Conservation (phyloP, 2,888 invertebrate species). For the Sminthurinus aureus region DNA sequence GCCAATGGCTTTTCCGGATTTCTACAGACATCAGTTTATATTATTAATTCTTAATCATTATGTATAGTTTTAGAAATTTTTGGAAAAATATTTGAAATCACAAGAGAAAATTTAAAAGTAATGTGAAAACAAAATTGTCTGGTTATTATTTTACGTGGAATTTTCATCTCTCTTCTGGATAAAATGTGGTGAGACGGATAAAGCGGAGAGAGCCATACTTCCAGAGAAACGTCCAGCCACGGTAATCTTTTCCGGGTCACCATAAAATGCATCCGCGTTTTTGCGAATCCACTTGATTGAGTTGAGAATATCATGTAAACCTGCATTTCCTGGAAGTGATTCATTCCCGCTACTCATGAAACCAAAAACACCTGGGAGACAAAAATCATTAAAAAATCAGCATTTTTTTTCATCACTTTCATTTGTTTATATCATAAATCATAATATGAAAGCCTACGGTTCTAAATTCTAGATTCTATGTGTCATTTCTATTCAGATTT, state of each 20-base stretch:
- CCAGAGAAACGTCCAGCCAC: constrained; percentile 62
- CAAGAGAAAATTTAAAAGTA: no score
- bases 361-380: constrained; percentile 61
- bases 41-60: no score
- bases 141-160: no score
- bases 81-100: no score
- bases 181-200: constrained; percentile 49
- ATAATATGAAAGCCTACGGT: no score
- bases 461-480: no score
- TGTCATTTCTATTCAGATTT: no score
- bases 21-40: neutral
- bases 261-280: constrained; percentile 61
- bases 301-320: constrained; percentile 61
- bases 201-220: constrained; percentile 60
- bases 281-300: constrained; percentile 61
- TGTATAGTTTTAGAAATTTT: no score
- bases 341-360: constrained; percentile 60
- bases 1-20: constrained; percentile 50
- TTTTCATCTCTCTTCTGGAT: constrained; percentile 1
- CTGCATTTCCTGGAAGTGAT: constrained; percentile 61
- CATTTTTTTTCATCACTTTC: no score
- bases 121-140: no score
- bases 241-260: constrained; percentile 61
- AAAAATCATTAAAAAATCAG: neutral
- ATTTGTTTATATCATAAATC: no score